phyloP scores from a whole-genome alignment of 2,797 vertebrate genomes.

The Eupleurogrammus muticus region DNA sequence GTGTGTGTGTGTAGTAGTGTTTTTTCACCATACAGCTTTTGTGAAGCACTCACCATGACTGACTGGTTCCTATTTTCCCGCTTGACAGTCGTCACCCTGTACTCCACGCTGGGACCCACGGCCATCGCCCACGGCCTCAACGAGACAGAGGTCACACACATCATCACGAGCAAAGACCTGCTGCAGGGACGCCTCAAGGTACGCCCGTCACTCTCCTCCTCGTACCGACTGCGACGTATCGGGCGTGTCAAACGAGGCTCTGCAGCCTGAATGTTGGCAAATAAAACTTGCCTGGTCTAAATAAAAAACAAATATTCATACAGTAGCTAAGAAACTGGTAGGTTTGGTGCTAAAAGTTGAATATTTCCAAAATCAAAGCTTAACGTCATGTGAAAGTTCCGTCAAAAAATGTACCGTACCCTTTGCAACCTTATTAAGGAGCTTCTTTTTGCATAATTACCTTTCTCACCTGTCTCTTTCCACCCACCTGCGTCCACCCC shows the following conservation, averaged over 20 bases:
- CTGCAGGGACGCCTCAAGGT: conserved; percentile 96
- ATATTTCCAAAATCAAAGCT: no score
- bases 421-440: background rate
- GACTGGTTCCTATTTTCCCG: conserved; percentile 8
- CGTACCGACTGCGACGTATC: background rate
- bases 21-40: background rate
- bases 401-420: no score
- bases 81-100: conserved; percentile 93
- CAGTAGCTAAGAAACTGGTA: no score
- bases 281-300: no score
- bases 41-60: background rate
- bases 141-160: conserved; percentile 97
- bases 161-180: conserved; percentile 97
- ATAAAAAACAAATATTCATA: no score
- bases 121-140: conserved; percentile 96
- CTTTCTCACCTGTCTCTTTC: conserved; percentile 2
- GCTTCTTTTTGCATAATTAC: conserved; percentile 21
- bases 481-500: conserved; percentile 3
- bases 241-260: background rate
- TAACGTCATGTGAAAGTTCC: no score
- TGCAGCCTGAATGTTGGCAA: background rate
- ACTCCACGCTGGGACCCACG: conserved; percentile 92
- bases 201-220: background rate
- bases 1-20: background rate
- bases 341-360: no score